Conservation (phyloP, 2,113 vertebrate genomes). For the Uria lomvia region DNA sequence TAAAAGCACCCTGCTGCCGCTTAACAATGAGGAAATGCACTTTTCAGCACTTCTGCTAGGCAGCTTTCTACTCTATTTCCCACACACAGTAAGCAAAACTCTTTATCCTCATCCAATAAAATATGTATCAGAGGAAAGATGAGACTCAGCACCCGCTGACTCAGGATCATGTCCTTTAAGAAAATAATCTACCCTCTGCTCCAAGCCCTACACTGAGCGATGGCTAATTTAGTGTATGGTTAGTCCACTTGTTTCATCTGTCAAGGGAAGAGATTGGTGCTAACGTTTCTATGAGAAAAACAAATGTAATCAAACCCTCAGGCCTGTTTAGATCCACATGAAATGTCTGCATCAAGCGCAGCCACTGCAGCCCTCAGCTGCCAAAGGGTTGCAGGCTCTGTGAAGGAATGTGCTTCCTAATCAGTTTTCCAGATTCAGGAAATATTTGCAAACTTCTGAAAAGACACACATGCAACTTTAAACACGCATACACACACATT, state of each 20-base stretch:
- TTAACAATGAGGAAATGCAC: neutral
- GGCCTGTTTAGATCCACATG: neutral
- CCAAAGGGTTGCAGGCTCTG: rapidly evolving
- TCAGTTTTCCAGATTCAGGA: neutral
- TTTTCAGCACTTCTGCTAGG: neutral
- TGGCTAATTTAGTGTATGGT: neutral
- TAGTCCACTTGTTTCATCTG: neutral
- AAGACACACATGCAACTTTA: neutral
- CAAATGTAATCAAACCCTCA: neutral
- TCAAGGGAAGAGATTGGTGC: neutral
- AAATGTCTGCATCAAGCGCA: neutral
- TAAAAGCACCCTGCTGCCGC: neutral
- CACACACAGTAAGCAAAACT: neutral
- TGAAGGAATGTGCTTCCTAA: neutral
- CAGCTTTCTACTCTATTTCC: neutral
- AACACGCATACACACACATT: neutral
- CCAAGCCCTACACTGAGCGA: neutral
- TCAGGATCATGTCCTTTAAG: neutral
- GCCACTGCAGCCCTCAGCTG: neutral
- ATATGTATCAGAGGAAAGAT: neutral
- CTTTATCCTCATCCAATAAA: neutral
- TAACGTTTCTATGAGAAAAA: neutral
- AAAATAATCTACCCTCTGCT: neutral
- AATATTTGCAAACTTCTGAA: neutral
- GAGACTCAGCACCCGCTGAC: neutral